Evolutionary conservation across 53 echinoderm and acorn worm species (phyloP), one percentile per base, ranked within the genome.

Genomic region (Arbacia lixula): DNA sequence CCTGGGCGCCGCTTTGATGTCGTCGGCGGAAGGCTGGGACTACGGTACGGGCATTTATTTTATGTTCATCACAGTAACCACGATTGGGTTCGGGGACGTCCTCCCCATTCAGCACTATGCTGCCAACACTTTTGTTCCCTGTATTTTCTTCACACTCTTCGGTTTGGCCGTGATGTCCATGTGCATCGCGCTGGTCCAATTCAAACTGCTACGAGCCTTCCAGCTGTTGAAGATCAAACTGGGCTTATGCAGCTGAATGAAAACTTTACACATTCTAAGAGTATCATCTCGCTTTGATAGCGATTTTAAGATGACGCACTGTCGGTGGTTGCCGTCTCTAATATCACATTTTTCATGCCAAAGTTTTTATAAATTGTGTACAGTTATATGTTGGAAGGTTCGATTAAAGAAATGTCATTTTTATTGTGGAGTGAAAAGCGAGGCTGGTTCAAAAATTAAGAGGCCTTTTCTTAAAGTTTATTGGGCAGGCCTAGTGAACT

Each of bases 161-260:
- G 95, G 95, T 3, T 79, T 95, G 41, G 91, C 95, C 46, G 85
- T 95, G 33, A 95, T 95, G 92, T 95, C 95, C 9, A 92, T 92
- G 89, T 89, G 87, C 35, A 95, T 95, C 14, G 85, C 95, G 3
- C 54, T 95, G 58, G 73, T 92, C 32, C 91, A 92, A 40, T 87
- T 83, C 1, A 95, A 95, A 55, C 76, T 95, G 1, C 60, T 89
- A 0, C 60, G 91, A 28, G 25, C 52, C 31, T 78, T 78, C 12
- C 55, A 46, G n/a, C 25, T 33, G 8, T 22, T 87, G 19, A 72
- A 26, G 16, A 50, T 3, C 24, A 86, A 86, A 63, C 35, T 63
- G 33, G 69, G 53, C 30, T 28, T 85, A 27, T 32, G 68, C 38
- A 71, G 71, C n/a, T n/a, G n/a, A n/a, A n/a, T n/a, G n/a, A n/a